Conservation (phyloP, 2,797 vertebrate genomes). For the Anomalospiza imberbis region DNA sequence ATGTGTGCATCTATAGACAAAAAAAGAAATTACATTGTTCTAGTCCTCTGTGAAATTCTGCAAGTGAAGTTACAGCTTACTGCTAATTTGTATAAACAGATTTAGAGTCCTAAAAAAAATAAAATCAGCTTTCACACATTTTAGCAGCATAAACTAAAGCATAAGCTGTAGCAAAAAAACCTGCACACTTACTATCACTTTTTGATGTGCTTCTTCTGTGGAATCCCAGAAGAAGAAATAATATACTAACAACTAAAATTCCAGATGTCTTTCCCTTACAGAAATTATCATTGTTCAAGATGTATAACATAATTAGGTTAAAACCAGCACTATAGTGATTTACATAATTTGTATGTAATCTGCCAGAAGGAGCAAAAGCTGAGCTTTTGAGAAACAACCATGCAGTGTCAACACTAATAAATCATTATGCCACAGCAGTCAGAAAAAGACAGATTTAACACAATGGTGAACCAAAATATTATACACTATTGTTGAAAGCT, state of each 20-base stretch:
- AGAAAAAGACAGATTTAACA: slow-evolving; percentile 48
- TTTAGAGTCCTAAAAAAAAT: neutral
- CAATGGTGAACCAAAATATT: slow-evolving; percentile 26
- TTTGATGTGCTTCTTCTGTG: neutral
- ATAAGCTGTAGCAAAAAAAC: neutral
- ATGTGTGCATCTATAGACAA: neutral
- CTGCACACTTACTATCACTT: neutral
- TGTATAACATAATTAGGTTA: slow-evolving; percentile 61
- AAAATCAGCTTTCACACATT: neutral
- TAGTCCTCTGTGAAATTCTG: neutral
- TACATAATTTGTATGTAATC: slow-evolving; percentile 70
- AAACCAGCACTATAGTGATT: slow-evolving; percentile 35
- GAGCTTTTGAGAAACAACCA: slow-evolving; percentile 21
- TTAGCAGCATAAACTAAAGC: neutral
- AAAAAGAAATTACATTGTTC: neutral
- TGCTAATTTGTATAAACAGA: neutral
- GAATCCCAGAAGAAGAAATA: neutral
- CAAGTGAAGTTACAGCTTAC: neutral
- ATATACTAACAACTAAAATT: neutral
- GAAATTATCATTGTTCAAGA: slow-evolving; percentile 45
- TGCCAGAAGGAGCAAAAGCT: slow-evolving; percentile 65
- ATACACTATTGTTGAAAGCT: neutral
- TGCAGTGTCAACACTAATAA: neutral
- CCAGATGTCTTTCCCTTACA: slow-evolving; percentile 25
- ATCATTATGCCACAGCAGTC: slow-evolving; percentile 33